Percentiles rank a stretch among this genome's conserved stretches.
These are phyloP conservation scores for Tanytarsus gracilentus DNA, from an alignment of 2,888 invertebrate species.

Conservation along the genomic window DNA sequence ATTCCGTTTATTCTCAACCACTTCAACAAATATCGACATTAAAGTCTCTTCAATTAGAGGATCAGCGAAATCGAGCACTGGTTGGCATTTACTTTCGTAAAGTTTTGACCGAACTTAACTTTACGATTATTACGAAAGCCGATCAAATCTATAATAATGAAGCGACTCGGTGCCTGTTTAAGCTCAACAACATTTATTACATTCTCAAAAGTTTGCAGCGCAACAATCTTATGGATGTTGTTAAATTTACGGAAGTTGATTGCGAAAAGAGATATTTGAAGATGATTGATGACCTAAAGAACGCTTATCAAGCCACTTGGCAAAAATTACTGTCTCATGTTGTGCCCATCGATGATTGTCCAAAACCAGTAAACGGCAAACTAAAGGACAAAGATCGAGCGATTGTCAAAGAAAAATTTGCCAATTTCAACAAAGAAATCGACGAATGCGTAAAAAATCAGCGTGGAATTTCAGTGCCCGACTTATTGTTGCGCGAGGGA, in stretches of 20 bases:
- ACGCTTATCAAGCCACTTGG: conserved; percentile 57
- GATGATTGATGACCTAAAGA: conserved; percentile 75
- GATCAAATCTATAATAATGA: conserved; percentile 75
- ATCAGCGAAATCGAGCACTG: conserved; percentile 54
- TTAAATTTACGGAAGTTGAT: conserved; percentile 72
- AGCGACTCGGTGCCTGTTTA: conserved; percentile 79
- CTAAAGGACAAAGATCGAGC: conserved; percentile 79
- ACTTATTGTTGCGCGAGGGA: conserved; percentile 77
- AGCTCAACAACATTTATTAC: conserved; percentile 91
- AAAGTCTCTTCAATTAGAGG: conserved; percentile 39
- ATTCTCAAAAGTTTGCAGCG: conserved; percentile 85
- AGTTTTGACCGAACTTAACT: conserved; percentile 80
- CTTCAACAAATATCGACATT: conserved; percentile 47
- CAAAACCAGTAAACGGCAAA: conserved; percentile 57
- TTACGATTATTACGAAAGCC: conserved; percentile 81
- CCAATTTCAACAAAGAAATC: conserved; percentile 94
- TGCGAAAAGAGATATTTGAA: conserved; percentile 79
- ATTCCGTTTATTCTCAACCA: conserved; percentile 49
- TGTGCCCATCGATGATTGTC: conserved; percentile 58
- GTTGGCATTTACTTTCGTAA: conserved; percentile 81
- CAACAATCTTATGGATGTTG: conserved; percentile 71
- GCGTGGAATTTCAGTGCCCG: conserved; percentile 86
- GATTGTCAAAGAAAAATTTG: conserved; percentile 78
- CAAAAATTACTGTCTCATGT: conserved; percentile 69
- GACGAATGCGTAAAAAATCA: conserved; percentile 81